Evolutionary conservation across 2,888 invertebrate genomes (phyloP).

Genomic region (Dione vanillae): DNA sequence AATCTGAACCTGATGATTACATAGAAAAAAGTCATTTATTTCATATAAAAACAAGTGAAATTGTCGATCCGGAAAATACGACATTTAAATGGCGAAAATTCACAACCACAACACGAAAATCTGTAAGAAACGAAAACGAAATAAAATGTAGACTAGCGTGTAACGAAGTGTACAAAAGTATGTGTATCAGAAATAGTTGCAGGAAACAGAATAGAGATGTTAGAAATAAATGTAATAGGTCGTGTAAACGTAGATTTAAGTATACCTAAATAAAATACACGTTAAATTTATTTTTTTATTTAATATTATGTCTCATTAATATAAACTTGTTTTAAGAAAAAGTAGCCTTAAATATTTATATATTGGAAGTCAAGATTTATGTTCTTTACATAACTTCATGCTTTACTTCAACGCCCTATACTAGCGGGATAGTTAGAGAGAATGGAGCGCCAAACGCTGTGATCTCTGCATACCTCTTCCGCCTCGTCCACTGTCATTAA

Average conservation of each 20-base stretch:
- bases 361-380: too few species aligned
- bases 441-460: too few species aligned
- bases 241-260: constrained; percentile 53
- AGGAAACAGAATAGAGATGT: constrained; percentile 47
- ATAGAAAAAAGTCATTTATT: not conserved
- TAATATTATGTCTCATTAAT: not conserved
- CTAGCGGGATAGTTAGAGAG: too few species aligned
- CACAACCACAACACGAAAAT: not conserved
- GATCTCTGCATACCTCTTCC: too few species aligned
- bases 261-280: not conserved
- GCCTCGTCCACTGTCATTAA: too few species aligned
- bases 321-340: too few species aligned
- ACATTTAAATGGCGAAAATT: not conserved
- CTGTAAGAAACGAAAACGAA: constrained; percentile 4
- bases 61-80: constrained; percentile 26
- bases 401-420: too few species aligned
- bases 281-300: not conserved
- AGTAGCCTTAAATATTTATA: too few species aligned
- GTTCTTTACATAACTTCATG: too few species aligned
- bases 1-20: not conserved
- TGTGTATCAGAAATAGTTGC: constrained; percentile 51
- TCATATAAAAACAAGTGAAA: constrained; percentile 41
- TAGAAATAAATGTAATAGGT: constrained; percentile 52
- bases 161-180: constrained; percentile 45
- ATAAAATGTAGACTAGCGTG: constrained; percentile 56